Conservation (phyloP, 2,113 vertebrate genomes). For the Astur gentilis region DNA sequence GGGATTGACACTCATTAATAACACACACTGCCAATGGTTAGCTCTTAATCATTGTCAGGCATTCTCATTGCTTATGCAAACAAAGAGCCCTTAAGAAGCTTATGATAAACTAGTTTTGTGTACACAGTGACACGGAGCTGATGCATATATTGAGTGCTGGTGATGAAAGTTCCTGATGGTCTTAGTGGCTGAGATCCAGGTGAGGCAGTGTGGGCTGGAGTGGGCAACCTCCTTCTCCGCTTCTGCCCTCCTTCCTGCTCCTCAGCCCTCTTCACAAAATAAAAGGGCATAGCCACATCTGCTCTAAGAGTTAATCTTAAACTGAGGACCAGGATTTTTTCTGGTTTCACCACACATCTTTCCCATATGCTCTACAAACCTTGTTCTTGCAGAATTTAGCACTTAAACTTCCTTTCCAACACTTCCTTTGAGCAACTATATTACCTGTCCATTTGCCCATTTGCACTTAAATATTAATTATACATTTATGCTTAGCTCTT, state of each 20-base stretch:
- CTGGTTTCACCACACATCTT: background rate
- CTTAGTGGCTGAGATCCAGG: background rate
- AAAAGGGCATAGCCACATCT: background rate
- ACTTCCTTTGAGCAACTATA: too few species aligned
- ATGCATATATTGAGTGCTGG: fast-evolving
- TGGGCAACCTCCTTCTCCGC: fast-evolving
- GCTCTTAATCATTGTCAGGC: background rate
- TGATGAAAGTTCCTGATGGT: background rate
- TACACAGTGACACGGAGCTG: background rate
- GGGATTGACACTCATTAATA: background rate
- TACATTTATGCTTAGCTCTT: background rate
- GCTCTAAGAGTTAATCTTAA: too few species aligned
- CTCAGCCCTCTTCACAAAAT: background rate
- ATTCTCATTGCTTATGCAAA: background rate
- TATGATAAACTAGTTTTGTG: background rate
- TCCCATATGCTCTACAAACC: fast-evolving
- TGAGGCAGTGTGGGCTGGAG: background rate
- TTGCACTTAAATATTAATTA: background rate
- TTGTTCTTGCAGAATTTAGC: background rate
- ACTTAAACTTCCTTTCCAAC: background rate
- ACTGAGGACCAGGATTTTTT: background rate
- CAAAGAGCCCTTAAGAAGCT: background rate
- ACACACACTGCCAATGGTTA: background rate
- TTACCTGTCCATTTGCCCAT: background rate
- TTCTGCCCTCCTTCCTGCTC: background rate